phyloP scores from a whole-genome alignment of 2,113 vertebrate genomes.

The Alouatta palliata region DNA sequence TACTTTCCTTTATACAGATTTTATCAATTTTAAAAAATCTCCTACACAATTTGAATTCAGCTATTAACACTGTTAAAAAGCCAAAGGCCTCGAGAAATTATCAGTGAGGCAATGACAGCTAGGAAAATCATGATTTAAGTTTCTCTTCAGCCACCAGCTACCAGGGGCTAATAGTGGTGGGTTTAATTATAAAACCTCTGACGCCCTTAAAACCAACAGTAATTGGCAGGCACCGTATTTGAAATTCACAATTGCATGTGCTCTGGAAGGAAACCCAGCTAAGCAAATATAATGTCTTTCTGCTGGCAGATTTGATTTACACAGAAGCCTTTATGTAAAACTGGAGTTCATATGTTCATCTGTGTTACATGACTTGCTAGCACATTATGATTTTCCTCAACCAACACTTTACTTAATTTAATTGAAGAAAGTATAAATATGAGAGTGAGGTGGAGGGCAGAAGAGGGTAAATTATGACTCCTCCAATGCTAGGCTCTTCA shows the following conservation, averaged over 20 bases:
- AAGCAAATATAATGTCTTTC: constrained; percentile 13
- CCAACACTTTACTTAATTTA: neutral
- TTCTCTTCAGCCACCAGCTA: constrained; percentile 16
- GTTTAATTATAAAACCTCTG: constrained; percentile 33
- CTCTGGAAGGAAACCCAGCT: constrained; percentile 17
- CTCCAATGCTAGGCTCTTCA: neutral
- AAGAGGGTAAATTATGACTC: neutral
- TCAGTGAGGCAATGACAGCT: neutral
- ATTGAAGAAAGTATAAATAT: neutral
- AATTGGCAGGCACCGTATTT: constrained; percentile 24
- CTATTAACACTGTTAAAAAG: constrained; percentile 40
- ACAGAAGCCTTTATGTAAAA: neutral
- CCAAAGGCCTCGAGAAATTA: neutral
- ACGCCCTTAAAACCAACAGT: neutral
- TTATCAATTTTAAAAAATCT: constrained; percentile 27
- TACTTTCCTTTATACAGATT: constrained; percentile 43
- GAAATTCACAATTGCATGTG: neutral
- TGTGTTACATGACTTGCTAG: neutral
- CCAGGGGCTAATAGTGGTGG: neutral
- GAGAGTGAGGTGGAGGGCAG: neutral
- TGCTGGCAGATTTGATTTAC: neutral
- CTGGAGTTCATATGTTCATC: neutral
- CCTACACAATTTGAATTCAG: constrained; percentile 1
- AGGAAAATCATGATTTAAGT: constrained; percentile 23
- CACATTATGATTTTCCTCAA: neutral